A percentile compares a stretch with the other conserved stretches of the same genome.
Conservation (phyloP, 1,140 invertebrate genomes). For the Thalassaphorura encarpata region DNA sequence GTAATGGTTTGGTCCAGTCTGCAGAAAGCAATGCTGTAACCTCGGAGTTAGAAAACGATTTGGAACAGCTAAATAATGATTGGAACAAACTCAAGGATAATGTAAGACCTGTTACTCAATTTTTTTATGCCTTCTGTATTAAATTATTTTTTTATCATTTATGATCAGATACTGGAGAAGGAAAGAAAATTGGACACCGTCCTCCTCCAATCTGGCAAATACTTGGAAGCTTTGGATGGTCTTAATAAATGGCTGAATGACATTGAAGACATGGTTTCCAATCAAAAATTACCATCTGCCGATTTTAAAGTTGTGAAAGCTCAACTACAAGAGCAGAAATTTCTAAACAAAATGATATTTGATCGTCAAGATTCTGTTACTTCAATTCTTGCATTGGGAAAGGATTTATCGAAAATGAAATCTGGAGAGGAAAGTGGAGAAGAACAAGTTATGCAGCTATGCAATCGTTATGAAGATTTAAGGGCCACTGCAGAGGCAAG, state of each 20-base stretch:
- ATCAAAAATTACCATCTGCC: constrained; percentile 90
- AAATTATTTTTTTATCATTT: constrained; percentile 16
- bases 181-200: constrained; percentile 82
- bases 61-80: constrained; percentile 81
- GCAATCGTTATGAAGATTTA: constrained; percentile 70
- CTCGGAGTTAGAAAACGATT: constrained; percentile 67
- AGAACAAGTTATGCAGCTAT: constrained; percentile 72
- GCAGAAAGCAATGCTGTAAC: constrained; percentile 78
- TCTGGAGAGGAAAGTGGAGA: constrained; percentile 74
- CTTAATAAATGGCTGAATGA: constrained; percentile 76
- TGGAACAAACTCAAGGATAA: constrained; percentile 89
- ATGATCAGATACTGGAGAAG: constrained; percentile 65
- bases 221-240: constrained; percentile 87
- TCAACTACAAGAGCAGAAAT: constrained; percentile 73
- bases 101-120: constrained; percentile 39
- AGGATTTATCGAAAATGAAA: constrained; percentile 68
- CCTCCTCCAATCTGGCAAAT: constrained; percentile 86
- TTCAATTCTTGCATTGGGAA: constrained; percentile 76
- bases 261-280: constrained; percentile 90
- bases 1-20: constrained; percentile 75
- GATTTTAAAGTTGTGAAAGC: constrained; percentile 96
- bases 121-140: not conserved
- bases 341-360: constrained; percentile 76
- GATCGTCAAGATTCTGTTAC: constrained; percentile 89
- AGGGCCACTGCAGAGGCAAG: constrained; percentile 69